Percentiles rank a stretch among this genome's conserved stretches.
These are phyloP conservation scores for Crotalus viridis DNA, from an alignment of 2,113 vertebrate species.

Conservation along the genomic window DNA sequence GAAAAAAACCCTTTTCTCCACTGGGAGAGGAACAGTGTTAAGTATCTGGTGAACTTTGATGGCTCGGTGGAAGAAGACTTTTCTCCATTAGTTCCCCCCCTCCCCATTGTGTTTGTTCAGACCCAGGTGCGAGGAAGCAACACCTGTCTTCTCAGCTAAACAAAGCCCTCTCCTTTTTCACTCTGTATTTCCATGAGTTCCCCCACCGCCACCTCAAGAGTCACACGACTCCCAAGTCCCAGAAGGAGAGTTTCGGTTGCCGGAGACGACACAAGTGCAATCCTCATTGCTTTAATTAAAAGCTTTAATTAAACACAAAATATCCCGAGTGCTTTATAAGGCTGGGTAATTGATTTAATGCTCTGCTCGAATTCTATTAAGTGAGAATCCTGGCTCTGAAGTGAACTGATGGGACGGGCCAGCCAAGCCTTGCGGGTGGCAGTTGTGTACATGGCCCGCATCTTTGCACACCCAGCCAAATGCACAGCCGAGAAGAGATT, in stretches of 20 bases:
- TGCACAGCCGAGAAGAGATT: neutral
- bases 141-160: neutral
- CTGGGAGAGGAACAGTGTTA: too few relatives aligned
- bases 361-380: slow-evolving; percentile 70
- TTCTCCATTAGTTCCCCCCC: neutral
- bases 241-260: slow-evolving; percentile 40
- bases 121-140: neutral
- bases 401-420: neutral
- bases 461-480: neutral
- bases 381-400: neutral
- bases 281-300: slow-evolving; percentile 84
- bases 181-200: neutral
- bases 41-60: too few relatives aligned
- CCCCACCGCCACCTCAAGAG: neutral
- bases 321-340: slow-evolving; percentile 84
- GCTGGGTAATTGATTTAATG: slow-evolving; percentile 94
- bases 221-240: neutral
- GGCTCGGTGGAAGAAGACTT: neutral
- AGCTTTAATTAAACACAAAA: slow-evolving; percentile 90
- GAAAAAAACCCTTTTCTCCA: too few relatives aligned
- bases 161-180: neutral
- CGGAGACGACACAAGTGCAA: slow-evolving; percentile 68
- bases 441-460: neutral
- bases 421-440: too few relatives aligned
- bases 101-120: neutral